Evolutionary conservation across 2,888 invertebrate species (phyloP).

Genomic region (Cordylochernes scorpioides): DNA sequence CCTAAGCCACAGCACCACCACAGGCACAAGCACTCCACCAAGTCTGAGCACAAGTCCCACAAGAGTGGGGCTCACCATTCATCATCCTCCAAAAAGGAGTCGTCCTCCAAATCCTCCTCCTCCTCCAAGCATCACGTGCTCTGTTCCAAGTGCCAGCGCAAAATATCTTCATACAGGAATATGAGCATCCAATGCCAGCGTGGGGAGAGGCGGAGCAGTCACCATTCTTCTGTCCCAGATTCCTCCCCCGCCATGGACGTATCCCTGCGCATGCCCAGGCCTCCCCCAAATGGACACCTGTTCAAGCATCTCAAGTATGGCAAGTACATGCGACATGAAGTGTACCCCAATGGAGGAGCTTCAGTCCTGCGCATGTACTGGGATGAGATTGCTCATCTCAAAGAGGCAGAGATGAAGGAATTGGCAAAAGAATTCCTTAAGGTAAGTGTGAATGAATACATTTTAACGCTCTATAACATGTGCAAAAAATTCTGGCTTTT

Average conservation of each 20-base stretch:
- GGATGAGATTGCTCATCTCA: conserved; percentile 46
- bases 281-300: too few species aligned
- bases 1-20: too few species aligned
- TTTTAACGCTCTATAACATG: neutral
- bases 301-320: conserved; percentile 15
- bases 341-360: conserved; percentile 82
- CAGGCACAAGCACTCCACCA: too few species aligned
- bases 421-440: conserved; percentile 66
- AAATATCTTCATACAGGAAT: conserved; percentile 7
- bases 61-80: too few species aligned
- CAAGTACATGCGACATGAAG: conserved; percentile 55
- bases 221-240: too few species aligned
- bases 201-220: conserved; percentile 8
- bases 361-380: conserved; percentile 68
- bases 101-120: too few species aligned
- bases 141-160: conserved; percentile 10
- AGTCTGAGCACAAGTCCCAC: too few species aligned
- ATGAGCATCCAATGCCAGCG: conserved; percentile 12
- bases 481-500: conserved; percentile 14
- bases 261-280: too few species aligned
- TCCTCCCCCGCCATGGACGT: too few species aligned
- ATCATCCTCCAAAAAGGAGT: too few species aligned
- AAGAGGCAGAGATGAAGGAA: conserved; percentile 39
- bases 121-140: too few species aligned
- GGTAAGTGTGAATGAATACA: conserved; percentile 23